Conservation (phyloP, 2,888 invertebrate genomes). For the Leucoma salicis region DNA sequence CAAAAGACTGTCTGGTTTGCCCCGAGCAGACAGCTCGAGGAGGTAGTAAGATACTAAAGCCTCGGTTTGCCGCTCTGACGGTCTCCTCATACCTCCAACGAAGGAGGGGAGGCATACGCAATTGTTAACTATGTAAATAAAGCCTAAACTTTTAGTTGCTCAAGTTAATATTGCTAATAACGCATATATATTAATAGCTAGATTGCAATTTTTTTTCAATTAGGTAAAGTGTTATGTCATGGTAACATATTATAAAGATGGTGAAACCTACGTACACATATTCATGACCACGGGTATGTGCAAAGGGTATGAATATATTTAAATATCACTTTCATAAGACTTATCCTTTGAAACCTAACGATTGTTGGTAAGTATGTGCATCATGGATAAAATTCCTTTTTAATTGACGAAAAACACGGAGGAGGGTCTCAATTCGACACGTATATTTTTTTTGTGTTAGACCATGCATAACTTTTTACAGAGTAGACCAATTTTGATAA, state of each 20-base stretch:
- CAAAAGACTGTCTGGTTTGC: conserved; percentile 41
- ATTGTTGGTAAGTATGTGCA: no score
- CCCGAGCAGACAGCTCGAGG: conserved; percentile 60
- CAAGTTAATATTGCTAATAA: conserved; percentile 53
- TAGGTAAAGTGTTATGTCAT: conserved; percentile 12
- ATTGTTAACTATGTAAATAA: conserved; percentile 75
- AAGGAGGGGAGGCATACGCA: conserved; percentile 71
- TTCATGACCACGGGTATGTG: background rate
- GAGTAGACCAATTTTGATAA: no score
- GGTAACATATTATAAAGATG: conserved; percentile 2
- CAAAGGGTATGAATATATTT: background rate
- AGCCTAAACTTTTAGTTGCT: conserved; percentile 60
- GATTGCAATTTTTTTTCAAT: conserved; percentile 22
- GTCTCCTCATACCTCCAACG: conserved; percentile 43
- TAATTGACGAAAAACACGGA: no score
- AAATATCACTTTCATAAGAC: background rate
- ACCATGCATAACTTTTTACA: no score
- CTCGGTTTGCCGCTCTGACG: conserved; percentile 45
- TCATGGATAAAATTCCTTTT: no score
- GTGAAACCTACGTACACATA: background rate
- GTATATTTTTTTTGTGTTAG: no score
- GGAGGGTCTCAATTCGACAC: no score
- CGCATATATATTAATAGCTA: conserved; percentile 17
- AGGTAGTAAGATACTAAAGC: conserved; percentile 64
- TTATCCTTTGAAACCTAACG: no score